Conservation (phyloP, 2,797 vertebrate species). For the Sorex maritimensis region DNA sequence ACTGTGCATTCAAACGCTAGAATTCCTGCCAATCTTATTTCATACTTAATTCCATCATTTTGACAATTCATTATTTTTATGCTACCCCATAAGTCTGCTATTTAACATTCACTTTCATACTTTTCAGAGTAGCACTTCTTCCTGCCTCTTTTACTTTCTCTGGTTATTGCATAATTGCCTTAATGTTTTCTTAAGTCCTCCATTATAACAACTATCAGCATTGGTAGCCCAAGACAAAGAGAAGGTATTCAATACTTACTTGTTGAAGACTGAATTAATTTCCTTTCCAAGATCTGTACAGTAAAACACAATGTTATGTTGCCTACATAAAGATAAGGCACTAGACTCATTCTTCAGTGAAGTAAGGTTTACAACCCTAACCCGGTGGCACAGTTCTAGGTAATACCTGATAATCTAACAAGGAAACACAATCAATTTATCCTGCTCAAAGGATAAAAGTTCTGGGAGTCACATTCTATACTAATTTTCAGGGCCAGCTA, state of each 20-base stretch:
- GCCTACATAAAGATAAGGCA: neutral
- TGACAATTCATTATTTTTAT: neutral
- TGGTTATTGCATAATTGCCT: neutral
- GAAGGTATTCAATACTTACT: constrained; percentile 49
- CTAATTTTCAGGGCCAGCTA: constrained; percentile 48
- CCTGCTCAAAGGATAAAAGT: constrained; percentile 19
- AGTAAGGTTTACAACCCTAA: constrained; percentile 24
- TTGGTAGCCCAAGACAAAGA: constrained; percentile 48
- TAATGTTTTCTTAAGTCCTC: constrained; percentile 42
- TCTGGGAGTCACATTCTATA: constrained; percentile 2
- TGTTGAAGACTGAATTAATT: constrained; percentile 57
- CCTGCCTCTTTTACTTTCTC: constrained; percentile 9
- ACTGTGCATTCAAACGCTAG: neutral
- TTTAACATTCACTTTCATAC: neutral
- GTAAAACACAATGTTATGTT: constrained; percentile 29
- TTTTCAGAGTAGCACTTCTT: neutral
- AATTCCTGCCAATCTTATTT: neutral
- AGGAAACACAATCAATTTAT: constrained; percentile 36
- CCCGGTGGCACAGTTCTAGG: neutral
- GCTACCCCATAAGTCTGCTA: neutral
- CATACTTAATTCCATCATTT: neutral
- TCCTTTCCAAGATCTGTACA: constrained; percentile 51
- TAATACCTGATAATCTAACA: constrained; percentile 35
- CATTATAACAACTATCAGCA: constrained; percentile 12
- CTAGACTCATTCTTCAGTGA: neutral